Percentiles rank a stretch among this genome's conserved stretches.
phyloP scores from a whole-genome alignment of 1,140 invertebrate species.

The Drosophila rufa region DNA sequence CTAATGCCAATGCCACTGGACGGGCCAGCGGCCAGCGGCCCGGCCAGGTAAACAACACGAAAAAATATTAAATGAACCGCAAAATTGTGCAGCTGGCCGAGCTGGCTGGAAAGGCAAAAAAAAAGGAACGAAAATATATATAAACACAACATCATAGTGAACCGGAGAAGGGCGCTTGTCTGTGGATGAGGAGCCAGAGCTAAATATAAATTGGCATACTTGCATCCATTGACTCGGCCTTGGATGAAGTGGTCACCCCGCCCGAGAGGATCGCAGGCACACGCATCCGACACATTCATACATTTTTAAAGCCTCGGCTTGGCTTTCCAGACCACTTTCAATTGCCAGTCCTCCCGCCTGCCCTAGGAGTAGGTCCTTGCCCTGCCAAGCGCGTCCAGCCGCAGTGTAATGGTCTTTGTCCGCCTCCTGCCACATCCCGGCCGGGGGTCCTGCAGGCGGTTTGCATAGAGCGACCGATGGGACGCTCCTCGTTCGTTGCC shows the following conservation, averaged over 20 bases:
- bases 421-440: constrained; percentile 7
- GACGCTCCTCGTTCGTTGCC: constrained; percentile 30
- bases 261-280: background rate
- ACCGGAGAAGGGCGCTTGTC: constrained; percentile 29
- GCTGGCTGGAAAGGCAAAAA: constrained; percentile 12
- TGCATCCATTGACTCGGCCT: constrained; percentile 41
- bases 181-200: constrained; percentile 40
- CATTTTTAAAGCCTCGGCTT: constrained; percentile 49
- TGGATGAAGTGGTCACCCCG: constrained; percentile 32
- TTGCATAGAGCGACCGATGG: constrained; percentile 28
- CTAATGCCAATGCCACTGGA: constrained; percentile 76
- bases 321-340: constrained; percentile 48
- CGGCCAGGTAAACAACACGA: constrained; percentile 74
- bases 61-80: constrained; percentile 81
- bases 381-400: constrained; percentile 58
- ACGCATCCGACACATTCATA: constrained; percentile 39
- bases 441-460: constrained; percentile 17
- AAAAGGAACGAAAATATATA: constrained; percentile 5
- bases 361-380: constrained; percentile 31
- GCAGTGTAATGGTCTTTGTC: constrained; percentile 52
- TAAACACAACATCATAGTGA: constrained; percentile 34
- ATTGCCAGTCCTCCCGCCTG: constrained; percentile 30
- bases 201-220: constrained; percentile 75
- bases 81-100: constrained; percentile 77
- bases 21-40: constrained; percentile 18